Conservation (phyloP, 1,140 invertebrate species). For the Neelides sp. region DNA sequence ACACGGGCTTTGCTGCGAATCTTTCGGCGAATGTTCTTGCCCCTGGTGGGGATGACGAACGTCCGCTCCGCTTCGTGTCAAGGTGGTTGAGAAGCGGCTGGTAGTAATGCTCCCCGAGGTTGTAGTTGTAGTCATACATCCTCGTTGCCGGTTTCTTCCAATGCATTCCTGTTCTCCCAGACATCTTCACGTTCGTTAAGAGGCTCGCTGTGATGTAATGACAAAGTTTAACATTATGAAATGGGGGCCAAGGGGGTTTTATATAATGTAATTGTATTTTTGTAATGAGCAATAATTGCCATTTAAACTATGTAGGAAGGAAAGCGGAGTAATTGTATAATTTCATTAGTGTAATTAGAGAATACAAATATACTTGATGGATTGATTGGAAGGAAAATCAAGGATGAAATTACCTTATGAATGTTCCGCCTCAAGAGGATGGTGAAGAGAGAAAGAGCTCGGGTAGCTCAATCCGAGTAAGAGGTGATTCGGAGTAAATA, state of each 20-base stretch:
- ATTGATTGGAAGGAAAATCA: too few relatives aligned
- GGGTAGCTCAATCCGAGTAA: too few relatives aligned
- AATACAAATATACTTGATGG: too few relatives aligned
- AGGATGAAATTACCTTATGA: too few relatives aligned
- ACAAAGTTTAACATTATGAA: too few relatives aligned
- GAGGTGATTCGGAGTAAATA: too few relatives aligned
- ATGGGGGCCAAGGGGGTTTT: too few relatives aligned
- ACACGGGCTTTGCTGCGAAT: conserved; percentile 21
- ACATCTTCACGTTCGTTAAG: conserved; percentile 2
- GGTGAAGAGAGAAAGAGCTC: too few relatives aligned
- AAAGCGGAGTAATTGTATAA: background rate
- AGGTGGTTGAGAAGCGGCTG: conserved; percentile 22
- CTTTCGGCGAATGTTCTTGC: conserved; percentile 26
- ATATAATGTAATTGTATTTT: background rate
- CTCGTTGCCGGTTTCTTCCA: conserved; percentile 20
- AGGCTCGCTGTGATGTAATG: too few relatives aligned
- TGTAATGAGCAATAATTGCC: background rate
- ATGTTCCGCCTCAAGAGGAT: too few relatives aligned
- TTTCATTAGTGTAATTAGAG: too few relatives aligned
- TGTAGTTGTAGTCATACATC: conserved; percentile 26
- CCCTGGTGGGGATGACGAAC: conserved; percentile 15
- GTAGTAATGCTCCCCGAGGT: conserved; percentile 24
- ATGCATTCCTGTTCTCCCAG: background rate
- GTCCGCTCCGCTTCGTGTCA: conserved; percentile 7
- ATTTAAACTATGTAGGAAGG: background rate